These are phyloP conservation scores for Atlantisia rogersi DNA, from an alignment of 2,113 vertebrate species.

Conservation along the genomic window DNA sequence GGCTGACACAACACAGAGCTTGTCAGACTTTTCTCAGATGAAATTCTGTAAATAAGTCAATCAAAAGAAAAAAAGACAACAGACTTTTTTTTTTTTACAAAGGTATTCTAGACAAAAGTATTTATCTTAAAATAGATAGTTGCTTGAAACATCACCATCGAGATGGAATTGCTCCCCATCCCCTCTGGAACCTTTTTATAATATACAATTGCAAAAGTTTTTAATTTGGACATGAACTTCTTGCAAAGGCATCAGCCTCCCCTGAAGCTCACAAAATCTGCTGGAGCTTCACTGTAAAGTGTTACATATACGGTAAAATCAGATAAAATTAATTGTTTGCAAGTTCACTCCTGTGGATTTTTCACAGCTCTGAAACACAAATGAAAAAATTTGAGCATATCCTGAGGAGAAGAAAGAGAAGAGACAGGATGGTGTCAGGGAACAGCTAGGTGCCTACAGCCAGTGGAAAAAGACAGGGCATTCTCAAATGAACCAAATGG, in stretches of 20 bases:
- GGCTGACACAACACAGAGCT: not conserved
- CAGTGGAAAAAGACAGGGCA: fast-evolving
- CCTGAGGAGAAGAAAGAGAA: not conserved
- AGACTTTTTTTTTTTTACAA: not conserved
- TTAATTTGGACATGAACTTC: not conserved
- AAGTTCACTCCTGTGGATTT: not conserved
- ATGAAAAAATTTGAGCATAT: not conserved
- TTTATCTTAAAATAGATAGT: not conserved
- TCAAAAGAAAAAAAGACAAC: not conserved
- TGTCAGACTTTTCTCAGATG: not conserved
- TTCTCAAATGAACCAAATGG: fast-evolving
- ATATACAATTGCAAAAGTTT: not conserved
- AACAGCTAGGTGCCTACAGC: not conserved
- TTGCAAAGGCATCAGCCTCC: not conserved
- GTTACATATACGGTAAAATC: not conserved
- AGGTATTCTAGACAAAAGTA: not conserved
- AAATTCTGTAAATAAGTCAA: conserved; percentile 19
- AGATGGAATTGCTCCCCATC: not conserved
- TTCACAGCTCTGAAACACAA: not conserved
- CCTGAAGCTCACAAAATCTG: not conserved
- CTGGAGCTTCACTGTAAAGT: not conserved
- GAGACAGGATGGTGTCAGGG: not conserved
- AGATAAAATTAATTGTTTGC: not conserved
- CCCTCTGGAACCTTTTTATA: not conserved
- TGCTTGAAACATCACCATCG: not conserved